Conservation (phyloP, 2,888 invertebrate species). For the Polyommatus icarus region DNA sequence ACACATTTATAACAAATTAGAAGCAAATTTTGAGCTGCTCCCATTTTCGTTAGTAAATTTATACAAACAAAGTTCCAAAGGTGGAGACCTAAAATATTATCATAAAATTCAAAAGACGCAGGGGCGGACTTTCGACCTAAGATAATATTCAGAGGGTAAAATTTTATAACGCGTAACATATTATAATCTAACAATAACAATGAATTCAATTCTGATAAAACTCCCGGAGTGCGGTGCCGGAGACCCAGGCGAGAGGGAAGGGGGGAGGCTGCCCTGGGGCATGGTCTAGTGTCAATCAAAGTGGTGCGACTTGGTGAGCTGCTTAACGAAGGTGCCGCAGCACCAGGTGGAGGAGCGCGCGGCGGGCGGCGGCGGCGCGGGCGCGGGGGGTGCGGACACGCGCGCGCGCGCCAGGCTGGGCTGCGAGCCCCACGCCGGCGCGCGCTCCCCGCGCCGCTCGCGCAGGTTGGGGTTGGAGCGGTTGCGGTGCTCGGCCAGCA, state of each 20-base stretch:
- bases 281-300: conserved; percentile 80
- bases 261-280: background rate
- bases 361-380: conserved; percentile 61
- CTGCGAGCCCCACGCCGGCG: conserved; percentile 55
- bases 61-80: conserved; percentile 17
- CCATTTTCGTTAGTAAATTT: conserved; percentile 14
- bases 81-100: background rate
- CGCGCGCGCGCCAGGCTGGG: conserved; percentile 57
- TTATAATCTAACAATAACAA: conserved; percentile 4
- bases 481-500: conserved; percentile 68
- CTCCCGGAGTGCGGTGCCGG: background rate
- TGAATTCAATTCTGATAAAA: background rate
- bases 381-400: conserved; percentile 50
- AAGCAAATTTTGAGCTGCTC: background rate
- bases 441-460: conserved; percentile 63
- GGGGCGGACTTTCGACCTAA: conserved; percentile 1
- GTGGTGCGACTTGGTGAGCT: conserved; percentile 87
- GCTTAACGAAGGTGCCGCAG: conserved; percentile 89
- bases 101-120: conserved; percentile 17
- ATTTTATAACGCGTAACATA: conserved; percentile 17
- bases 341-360: conserved; percentile 87
- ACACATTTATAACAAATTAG: background rate
- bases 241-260: background rate
- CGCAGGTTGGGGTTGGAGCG: conserved; percentile 75
- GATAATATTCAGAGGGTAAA: background rate